Conservation (phyloP, 2,888 invertebrate species). For the Lordiphosa fenestrarum region DNA sequence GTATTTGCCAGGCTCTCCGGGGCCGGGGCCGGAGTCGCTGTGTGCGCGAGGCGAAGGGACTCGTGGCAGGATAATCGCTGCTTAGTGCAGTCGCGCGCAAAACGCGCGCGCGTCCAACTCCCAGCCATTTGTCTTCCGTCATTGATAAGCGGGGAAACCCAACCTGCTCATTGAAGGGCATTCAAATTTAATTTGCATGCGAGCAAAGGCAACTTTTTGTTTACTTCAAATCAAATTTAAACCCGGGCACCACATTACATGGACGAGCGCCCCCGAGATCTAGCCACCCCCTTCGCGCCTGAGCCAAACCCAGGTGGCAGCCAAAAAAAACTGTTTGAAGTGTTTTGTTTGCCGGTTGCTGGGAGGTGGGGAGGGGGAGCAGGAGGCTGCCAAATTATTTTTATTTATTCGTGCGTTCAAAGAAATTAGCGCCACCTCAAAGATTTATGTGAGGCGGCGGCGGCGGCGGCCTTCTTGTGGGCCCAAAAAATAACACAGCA, state of each 20-base stretch:
- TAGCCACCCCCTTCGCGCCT: constrained; percentile 2
- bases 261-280: constrained; percentile 36
- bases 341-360: constrained; percentile 17
- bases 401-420: constrained; percentile 74
- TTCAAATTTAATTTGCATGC: constrained; percentile 75
- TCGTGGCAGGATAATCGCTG: constrained; percentile 67
- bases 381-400: constrained; percentile 63
- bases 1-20: constrained; percentile 31
- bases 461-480: constrained; percentile 10
- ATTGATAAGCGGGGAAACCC: constrained; percentile 23
- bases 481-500: neutral
- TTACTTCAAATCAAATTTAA: constrained; percentile 71
- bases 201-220: constrained; percentile 56
- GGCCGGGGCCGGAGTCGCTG: neutral
- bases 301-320: constrained; percentile 11
- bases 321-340: constrained; percentile 62
- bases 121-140: constrained; percentile 35
- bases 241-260: constrained; percentile 41
- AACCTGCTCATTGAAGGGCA: constrained; percentile 64
- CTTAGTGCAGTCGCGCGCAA: constrained; percentile 70
- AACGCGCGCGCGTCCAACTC: constrained; percentile 41
- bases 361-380: neutral
- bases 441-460: constrained; percentile 34
- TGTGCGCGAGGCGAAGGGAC: constrained; percentile 12
- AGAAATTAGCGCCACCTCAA: constrained; percentile 47